These are phyloP conservation scores for Sabatieria punctata DNA, from an alignment of 2,888 invertebrate species.

Conservation along the genomic window DNA sequence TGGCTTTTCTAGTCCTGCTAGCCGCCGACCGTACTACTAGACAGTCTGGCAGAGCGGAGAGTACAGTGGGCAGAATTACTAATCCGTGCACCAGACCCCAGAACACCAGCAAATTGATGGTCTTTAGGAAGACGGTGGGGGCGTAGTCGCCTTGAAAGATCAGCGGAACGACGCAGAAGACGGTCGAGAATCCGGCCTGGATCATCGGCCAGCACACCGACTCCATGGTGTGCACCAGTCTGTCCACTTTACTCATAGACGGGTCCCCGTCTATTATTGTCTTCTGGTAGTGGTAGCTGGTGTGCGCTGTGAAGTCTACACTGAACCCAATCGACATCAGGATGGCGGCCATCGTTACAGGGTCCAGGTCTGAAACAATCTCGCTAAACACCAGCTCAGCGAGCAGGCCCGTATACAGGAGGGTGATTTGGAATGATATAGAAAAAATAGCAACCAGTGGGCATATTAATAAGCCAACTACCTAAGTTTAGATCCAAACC, in stretches of 20 bases:
- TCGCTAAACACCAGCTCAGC: no score
- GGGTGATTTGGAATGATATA: neutral
- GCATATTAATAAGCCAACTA: neutral
- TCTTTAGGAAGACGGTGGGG: conserved; percentile 1
- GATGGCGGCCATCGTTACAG: conserved; percentile 13
- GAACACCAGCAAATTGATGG: neutral
- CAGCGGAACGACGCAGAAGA: neutral
- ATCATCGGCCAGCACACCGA: conserved; percentile 1
- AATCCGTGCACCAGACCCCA: conserved; percentile 3
- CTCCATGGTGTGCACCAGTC: conserved; percentile 1
- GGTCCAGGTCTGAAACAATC: conserved; percentile 15
- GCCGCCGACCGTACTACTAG: no score
- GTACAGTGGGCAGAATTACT: neutral
- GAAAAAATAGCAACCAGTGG: neutral
- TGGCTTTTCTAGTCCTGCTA: no score
- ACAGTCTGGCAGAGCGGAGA: conserved; percentile 2
- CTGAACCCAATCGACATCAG: conserved; percentile 15
- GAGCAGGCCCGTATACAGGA: no score
- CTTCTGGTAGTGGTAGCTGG: conserved; percentile 2
- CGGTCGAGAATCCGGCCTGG: neutral
- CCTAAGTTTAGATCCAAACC: neutral
- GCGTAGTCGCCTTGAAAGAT: conserved; percentile 5
- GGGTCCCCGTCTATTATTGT: neutral
- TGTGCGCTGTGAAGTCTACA: no score
- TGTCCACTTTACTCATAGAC: neutral